phyloP scores from a whole-genome alignment of 2,113 vertebrate species.

The Centrocercus urophasianus region DNA sequence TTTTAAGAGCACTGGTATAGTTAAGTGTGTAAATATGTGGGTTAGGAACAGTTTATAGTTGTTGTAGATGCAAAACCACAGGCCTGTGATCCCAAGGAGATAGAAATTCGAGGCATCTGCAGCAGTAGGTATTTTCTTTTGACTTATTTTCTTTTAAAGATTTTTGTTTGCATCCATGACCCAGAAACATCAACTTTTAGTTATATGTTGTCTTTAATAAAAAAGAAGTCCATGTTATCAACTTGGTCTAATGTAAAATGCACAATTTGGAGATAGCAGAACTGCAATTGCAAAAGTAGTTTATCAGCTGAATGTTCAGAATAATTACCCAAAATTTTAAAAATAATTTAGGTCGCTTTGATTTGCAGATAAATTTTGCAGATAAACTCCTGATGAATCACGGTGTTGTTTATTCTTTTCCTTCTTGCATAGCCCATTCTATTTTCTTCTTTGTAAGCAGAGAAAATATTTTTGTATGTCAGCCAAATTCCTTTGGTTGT shows the following conservation, averaged over 20 bases:
- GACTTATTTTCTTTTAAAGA: not conserved
- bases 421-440: not conserved
- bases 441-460: not conserved
- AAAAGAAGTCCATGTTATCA: not conserved
- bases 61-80: conserved; percentile 64
- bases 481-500: not conserved
- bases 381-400: not conserved
- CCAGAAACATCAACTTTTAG: not conserved
- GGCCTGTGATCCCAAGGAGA: conserved; percentile 71
- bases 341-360: not conserved
- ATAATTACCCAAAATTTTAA: not conserved
- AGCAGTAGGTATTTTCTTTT: conserved; percentile 65
- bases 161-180: not conserved
- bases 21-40: not conserved
- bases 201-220: not conserved
- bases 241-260: not conserved
- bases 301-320: not conserved
- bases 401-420: not conserved
- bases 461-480: not conserved
- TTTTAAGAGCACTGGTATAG: not conserved
- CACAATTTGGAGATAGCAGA: not conserved
- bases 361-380: not conserved
- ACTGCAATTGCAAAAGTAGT: not conserved
- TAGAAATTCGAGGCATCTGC: conserved; percentile 70
- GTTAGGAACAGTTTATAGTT: conserved; percentile 63